phyloP scores from a whole-genome alignment of 2,888 invertebrate genomes.

The Strigamia maritima region DNA sequence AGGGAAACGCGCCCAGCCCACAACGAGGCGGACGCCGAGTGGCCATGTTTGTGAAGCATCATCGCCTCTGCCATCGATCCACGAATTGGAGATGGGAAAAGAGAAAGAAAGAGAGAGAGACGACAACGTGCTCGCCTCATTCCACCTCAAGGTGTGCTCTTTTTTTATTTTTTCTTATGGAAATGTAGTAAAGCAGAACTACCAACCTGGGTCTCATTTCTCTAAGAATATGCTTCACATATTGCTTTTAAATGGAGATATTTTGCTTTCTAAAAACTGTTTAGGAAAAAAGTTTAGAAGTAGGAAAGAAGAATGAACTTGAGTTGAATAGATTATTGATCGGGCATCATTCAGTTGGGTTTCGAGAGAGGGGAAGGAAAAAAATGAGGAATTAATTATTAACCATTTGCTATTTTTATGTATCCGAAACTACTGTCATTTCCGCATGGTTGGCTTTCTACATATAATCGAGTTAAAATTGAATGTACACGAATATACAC shows the following conservation, averaged over 20 bases:
- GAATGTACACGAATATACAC: not conserved
- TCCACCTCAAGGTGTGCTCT: constrained; percentile 30
- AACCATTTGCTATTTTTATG: too few relatives aligned
- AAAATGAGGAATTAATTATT: too few relatives aligned
- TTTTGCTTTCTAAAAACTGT: constrained; percentile 5
- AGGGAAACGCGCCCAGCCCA: constrained; percentile 27
- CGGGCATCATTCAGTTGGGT: not conserved
- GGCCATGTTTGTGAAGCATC: constrained; percentile 37
- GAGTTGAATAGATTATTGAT: not conserved
- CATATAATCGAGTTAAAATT: too few relatives aligned
- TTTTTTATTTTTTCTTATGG: constrained; percentile 24
- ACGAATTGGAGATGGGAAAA: constrained; percentile 11
- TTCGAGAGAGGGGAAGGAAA: too few relatives aligned
- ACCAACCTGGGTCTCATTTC: constrained; percentile 16
- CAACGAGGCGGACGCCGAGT: constrained; percentile 28
- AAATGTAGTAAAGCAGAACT: constrained; percentile 32
- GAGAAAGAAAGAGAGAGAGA: constrained; percentile 14
- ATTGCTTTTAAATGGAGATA: constrained; percentile 27
- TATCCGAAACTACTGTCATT: too few relatives aligned
- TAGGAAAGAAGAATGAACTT: not conserved
- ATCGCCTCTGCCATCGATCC: constrained; percentile 36
- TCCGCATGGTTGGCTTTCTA: too few relatives aligned
- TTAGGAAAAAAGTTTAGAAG: not conserved
- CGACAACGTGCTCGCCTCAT: constrained; percentile 28
- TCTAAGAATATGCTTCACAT: not conserved